These are phyloP conservation scores for Spheniscus mendiculus DNA, from an alignment of 2,113 vertebrate genomes.

Conservation along the genomic window DNA sequence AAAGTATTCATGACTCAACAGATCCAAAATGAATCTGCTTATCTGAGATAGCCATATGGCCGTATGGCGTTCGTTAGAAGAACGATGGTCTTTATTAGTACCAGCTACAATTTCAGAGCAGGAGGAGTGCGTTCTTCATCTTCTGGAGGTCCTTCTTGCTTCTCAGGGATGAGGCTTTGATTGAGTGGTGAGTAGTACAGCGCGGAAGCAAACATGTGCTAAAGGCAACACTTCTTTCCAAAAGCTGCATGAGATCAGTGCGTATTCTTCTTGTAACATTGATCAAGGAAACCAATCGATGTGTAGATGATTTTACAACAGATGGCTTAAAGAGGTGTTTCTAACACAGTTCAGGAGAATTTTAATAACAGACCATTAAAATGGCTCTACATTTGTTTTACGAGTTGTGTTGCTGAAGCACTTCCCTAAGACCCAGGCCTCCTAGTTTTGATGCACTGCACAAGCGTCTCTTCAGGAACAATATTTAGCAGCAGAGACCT, in stretches of 20 bases:
- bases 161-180: not conserved
- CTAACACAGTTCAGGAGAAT: not conserved
- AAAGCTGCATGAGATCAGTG: not conserved
- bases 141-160: not conserved
- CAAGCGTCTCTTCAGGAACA: not conserved
- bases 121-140: not conserved
- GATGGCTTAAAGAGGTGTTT: not conserved
- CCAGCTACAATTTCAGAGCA: not conserved
- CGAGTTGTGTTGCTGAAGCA: not conserved
- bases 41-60: not conserved
- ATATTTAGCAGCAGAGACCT: not conserved
- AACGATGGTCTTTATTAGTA: not conserved
- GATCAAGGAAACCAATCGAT: not conserved
- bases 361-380: not conserved
- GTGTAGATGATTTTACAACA: not conserved
- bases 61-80: not conserved
- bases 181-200: not conserved
- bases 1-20: not conserved
- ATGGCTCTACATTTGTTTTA: not conserved
- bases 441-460: not conserved
- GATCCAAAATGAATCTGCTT: not conserved
- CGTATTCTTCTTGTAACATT: not conserved
- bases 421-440: not conserved
- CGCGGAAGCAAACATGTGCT: fast-evolving
- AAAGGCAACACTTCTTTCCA: not conserved